Evolutionary conservation across 2,113 vertebrate species (phyloP), one percentile per base, ranked within the genome.

Genomic region (Marmota flaviventris): DNA sequence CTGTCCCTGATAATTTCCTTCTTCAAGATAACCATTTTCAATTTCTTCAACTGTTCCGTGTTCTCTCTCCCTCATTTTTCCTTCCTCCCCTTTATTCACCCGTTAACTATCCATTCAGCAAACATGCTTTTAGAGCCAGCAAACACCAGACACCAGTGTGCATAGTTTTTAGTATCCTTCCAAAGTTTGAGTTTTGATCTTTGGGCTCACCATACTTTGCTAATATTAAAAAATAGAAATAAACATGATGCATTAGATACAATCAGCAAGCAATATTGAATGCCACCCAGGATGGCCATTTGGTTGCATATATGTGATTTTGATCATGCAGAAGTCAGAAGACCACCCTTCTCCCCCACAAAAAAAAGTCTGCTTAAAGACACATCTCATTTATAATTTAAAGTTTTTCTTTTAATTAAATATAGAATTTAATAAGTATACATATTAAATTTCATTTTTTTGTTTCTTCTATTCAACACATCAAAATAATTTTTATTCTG

Each of bases 191-290:
- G 25, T 45, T 89, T 92, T 90, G 10, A 63, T 92, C 29, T 70
- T 58, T 86, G 48, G 10, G 29, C 5, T 95, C 11, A 73, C 34
- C 6, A 56, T 14, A 39, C 6, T 51, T 97, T 87, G 45, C n/a
- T 65, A 83, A 69, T 82, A 77, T 92, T 82, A 77, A 86, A 89
- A 22, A 32, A 76, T 84, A 78, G 61, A 96, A 94, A 65, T 79
- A 51, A 76, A 17, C 10, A 48, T 42, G 22, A 37, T 83, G 69
- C 1, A 73, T 18, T 82, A 83, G 63, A 63, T 48, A 69, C 5
- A 61, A 32, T 82, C 32, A 32, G 85, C 39, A 20, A 84, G 18
- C 34, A 4, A 25, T 63, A 29, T 79, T 92, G 4, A 95, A 42
- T 83, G 39, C 7, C 27, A 78, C 34, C 17, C 27, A 78, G 72